These are phyloP conservation scores for Zalophus californianus DNA, from an alignment of 2,797 vertebrate genomes.

Conservation along the genomic window DNA sequence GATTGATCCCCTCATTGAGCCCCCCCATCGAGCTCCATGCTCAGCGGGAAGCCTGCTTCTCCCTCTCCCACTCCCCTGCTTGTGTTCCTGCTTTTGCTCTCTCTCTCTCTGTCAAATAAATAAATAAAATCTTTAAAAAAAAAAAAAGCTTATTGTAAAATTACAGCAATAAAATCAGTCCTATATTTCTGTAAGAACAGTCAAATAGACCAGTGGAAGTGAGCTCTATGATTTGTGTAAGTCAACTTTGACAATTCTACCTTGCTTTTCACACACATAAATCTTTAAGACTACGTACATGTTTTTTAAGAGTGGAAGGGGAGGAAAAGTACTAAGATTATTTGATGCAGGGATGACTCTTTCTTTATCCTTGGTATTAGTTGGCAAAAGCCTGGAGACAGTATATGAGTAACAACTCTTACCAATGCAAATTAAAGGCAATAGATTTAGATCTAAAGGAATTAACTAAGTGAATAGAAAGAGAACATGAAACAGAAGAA, in stretches of 20 bases:
- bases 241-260: neutral
- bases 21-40: too few species aligned
- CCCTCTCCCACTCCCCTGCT: too few species aligned
- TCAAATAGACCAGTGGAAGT: neutral
- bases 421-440: neutral
- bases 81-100: too few species aligned
- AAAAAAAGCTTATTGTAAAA: neutral
- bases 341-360: neutral
- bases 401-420: neutral
- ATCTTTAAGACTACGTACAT: neutral
- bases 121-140: too few species aligned
- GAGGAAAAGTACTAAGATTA: neutral
- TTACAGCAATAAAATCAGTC: neutral
- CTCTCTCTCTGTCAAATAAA: too few species aligned
- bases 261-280: neutral
- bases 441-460: neutral
- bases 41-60: too few species aligned
- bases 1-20: too few species aligned
- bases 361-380: neutral
- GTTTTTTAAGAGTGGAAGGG: neutral
- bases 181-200: neutral
- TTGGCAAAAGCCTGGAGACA: neutral
- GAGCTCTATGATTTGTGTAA: neutral
- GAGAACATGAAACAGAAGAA: neutral
- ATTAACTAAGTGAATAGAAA: neutral